Base-by-base conservation (phyloP, 2,113 vertebrate species). In the Anthoscopus minutus region DNA sequence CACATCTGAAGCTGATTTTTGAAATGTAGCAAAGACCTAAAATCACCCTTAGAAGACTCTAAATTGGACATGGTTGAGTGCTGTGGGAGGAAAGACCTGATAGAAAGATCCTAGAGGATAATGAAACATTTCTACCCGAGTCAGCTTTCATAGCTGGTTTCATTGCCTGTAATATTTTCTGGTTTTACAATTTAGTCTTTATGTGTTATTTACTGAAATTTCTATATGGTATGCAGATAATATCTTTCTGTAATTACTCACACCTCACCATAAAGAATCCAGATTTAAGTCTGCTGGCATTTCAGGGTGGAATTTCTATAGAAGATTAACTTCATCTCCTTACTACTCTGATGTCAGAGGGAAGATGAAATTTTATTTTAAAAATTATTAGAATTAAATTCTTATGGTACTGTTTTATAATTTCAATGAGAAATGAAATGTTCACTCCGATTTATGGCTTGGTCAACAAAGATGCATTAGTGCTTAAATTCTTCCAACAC, bases 191-290 rank as follows among this genome's bases (percentile, higher is more conserved):
- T 60, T 83, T 92, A 65, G 6, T 60, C 3, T 77, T 77, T 24
- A 14, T 44, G 6, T 60, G 14, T 35, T 94, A 48, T 67, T 79
- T 85, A 70, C 38, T 33, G 56, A 81, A 20, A n/a, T 60, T 76
- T 74, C 20, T 33, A 4, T 57, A 40, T 25, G 53, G 2, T 17
- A 25, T 0, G 0, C 51, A 48, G 17, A 67, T 28, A 47, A 35
- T n/a, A 72, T 69, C 45, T 82, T 64, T 11, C 15, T 72, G 22
- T 42, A 91, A 79, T 71, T 79, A n/a, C 28, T 81, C 21, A 35
- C 5, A 79, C 5, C 17, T 77, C 13, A 58, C 27, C 2, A 1
- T 31, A 72, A 69, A 69, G 6, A 74, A 60, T 56, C n/a, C n/a
- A 79, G 7, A 24, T 35, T 73, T 73, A 65, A 70, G 20, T 27